phyloP scores from a whole-genome alignment of 1,140 invertebrate species.

The Lepidurus packardi region DNA sequence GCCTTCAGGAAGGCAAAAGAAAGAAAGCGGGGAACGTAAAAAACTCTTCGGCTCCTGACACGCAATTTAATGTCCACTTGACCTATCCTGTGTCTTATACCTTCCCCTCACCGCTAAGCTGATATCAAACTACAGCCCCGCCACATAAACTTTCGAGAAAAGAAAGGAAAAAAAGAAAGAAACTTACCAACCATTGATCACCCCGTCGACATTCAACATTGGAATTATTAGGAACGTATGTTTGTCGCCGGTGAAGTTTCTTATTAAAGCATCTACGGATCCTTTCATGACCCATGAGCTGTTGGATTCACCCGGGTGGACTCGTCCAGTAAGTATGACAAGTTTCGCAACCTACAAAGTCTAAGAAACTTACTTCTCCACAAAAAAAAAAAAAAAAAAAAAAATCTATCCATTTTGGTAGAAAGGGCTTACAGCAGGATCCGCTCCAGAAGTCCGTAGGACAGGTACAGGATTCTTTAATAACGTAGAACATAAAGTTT shows the following conservation, averaged over 20 bases:
- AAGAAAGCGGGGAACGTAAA: background rate
- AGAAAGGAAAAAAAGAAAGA: background rate
- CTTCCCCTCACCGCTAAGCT: too few relatives aligned
- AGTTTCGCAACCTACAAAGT: conserved; percentile 55
- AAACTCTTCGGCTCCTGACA: conserved; percentile 23
- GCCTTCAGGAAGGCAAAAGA: background rate
- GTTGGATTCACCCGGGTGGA: conserved; percentile 86
- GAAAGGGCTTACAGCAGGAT: background rate
- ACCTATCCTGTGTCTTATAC: background rate
- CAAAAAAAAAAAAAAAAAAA: background rate
- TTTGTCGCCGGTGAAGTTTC: conserved; percentile 51
- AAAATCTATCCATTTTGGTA: background rate
- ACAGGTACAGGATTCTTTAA: conserved; percentile 15
- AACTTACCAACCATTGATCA: conserved; percentile 79
- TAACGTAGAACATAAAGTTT: conserved; percentile 19
- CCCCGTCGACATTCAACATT: conserved; percentile 82
- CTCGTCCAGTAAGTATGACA: conserved; percentile 69
- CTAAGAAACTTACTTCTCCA: background rate
- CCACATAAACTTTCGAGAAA: background rate
- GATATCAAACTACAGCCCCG: too few relatives aligned
- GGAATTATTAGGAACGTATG: conserved; percentile 82
- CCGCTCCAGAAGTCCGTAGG: background rate
- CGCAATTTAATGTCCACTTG: background rate
- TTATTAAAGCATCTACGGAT: conserved; percentile 62
- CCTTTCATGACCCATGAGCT: conserved; percentile 86